Percentiles rank a stretch among this genome's conserved stretches.
phyloP scores from a whole-genome alignment of 1,140 invertebrate species.

The Drosophila ogumai region DNA sequence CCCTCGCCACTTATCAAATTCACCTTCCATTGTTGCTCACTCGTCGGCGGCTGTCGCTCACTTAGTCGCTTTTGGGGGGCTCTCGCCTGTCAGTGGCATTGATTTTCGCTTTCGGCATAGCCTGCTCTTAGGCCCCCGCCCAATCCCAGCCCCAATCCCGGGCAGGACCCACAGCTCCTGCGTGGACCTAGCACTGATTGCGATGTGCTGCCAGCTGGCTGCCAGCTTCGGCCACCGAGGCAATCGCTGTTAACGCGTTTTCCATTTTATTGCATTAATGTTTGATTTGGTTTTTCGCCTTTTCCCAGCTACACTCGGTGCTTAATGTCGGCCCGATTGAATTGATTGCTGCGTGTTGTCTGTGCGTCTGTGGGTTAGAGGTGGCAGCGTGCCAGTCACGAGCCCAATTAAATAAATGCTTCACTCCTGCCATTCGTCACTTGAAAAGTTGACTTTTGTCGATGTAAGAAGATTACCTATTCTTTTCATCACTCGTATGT shows the following conservation, averaged over 20 bases:
- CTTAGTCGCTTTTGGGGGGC: slow-evolving; percentile 50
- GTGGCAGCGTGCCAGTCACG: slow-evolving; percentile 11
- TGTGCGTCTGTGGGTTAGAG: slow-evolving; percentile 5
- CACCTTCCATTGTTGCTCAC: slow-evolving; percentile 54
- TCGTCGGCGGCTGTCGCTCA: slow-evolving; percentile 71
- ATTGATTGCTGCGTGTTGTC: slow-evolving; percentile 59
- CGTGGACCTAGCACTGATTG: slow-evolving; percentile 43
- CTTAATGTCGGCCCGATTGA: slow-evolving; percentile 58
- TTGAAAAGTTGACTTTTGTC: background rate
- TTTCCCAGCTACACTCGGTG: slow-evolving; percentile 17
- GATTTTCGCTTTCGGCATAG: slow-evolving; percentile 72
- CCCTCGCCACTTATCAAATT: slow-evolving; percentile 27
- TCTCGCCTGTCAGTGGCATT: slow-evolving; percentile 58
- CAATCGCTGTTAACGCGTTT: slow-evolving; percentile 78
- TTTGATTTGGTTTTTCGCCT: slow-evolving; percentile 72
- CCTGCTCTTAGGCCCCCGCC: slow-evolving; percentile 58
- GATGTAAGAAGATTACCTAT: background rate
- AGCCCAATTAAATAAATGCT: slow-evolving; percentile 11
- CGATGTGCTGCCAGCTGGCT: slow-evolving; percentile 46
- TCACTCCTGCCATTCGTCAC: background rate
- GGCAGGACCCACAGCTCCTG: slow-evolving; percentile 25
- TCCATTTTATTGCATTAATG: slow-evolving; percentile 79
- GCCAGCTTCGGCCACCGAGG: slow-evolving; percentile 54
- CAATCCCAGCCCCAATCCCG: background rate
- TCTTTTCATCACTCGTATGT: background rate